Evolutionary conservation across 2,797 vertebrate genomes (phyloP), one percentile per base, ranked within the genome.

Genomic region (Buphagus erythrorhynchus): DNA sequence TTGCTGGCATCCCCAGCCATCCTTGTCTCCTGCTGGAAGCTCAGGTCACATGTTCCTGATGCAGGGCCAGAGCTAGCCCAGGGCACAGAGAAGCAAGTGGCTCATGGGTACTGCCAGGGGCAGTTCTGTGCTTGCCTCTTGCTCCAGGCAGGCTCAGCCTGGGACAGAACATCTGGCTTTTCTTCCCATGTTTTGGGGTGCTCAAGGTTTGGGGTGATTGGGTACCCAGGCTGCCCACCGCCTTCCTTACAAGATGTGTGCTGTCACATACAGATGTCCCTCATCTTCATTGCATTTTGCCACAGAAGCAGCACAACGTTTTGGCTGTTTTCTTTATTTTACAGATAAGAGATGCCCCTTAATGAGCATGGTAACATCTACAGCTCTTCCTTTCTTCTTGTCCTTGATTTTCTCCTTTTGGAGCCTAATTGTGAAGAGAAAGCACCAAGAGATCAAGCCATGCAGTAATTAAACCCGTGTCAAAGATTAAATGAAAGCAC

Each of bases 11-110:
- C 8, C 46, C 33, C 31, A 38, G 35, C 19, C 1, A 2, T 5
- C 10, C 48, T 42, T 58, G 19, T 29, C 13, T 81, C 8, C 28
- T 33, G 24, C 36, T 62, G 51, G 55, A 45, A 76, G n/a, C 28
- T 63, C 5, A 2, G 13, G 20, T 62, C 3, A 0, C 1, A 0
- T 0, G 0, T 13, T 76, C 25, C 22, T 10, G 1, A 1, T 24
- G 19, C 2, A 9, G 31, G 40, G 14, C 22, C 28, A 46, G 65
- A 71, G 43, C 15, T 15, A 10, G 9, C 6, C 31, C 38, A 24
- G 22, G 38, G 28, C 38, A 51, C 0, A 1, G 26, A 54, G 42
- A 14, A 85, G 7, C 35, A 29, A 65, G 17, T 20, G 38, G 48
- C 22, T 25, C 29, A 29, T 55, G 16, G 5, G 10, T 29, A 15